Evolutionary conservation across 2,888 invertebrate genomes (phyloP).

Genomic region (Conus canariensis): DNA sequence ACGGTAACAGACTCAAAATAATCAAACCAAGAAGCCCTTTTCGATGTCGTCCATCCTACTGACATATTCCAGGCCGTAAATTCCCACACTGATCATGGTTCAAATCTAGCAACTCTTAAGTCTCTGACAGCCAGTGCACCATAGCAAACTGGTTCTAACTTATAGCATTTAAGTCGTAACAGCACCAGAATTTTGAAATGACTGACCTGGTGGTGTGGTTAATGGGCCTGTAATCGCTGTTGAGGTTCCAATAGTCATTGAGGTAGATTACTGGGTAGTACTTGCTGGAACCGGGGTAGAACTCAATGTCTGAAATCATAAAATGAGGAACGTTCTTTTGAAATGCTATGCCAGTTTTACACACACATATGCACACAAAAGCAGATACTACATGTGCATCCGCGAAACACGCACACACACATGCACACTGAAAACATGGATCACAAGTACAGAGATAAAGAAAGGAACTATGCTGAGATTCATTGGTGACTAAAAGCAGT

Average conservation of each 20-base stretch:
- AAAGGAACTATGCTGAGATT: no score
- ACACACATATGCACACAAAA: neutral
- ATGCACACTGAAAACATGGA: neutral
- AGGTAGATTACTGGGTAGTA: slow-evolving; percentile 96
- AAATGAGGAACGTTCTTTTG: slow-evolving; percentile 4
- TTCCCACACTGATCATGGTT: no score
- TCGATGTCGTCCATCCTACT: no score
- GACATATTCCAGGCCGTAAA: no score
- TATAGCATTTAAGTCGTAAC: no score
- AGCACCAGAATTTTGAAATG: neutral
- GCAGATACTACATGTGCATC: neutral
- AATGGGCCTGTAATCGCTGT: slow-evolving; percentile 90
- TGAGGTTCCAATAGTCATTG: slow-evolving; percentile 99
- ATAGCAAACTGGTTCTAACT: no score
- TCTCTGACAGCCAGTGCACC: no score
- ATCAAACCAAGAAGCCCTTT: neutral
- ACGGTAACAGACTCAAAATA: neutral
- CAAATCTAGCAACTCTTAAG: no score
- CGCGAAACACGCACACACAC: neutral
- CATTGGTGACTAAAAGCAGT: no score
- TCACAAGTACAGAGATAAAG: no score
- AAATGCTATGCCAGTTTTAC: neutral
- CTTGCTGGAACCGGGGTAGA: slow-evolving; percentile 89
- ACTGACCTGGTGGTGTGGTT: slow-evolving; percentile 88
- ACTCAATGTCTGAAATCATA: slow-evolving; percentile 85